Percentiles rank a stretch among this genome's conserved stretches.
Evolutionary conservation across 92 coral and sea anemone species (phyloP).

Genomic region (Epizoanthus fatuus): DNA sequence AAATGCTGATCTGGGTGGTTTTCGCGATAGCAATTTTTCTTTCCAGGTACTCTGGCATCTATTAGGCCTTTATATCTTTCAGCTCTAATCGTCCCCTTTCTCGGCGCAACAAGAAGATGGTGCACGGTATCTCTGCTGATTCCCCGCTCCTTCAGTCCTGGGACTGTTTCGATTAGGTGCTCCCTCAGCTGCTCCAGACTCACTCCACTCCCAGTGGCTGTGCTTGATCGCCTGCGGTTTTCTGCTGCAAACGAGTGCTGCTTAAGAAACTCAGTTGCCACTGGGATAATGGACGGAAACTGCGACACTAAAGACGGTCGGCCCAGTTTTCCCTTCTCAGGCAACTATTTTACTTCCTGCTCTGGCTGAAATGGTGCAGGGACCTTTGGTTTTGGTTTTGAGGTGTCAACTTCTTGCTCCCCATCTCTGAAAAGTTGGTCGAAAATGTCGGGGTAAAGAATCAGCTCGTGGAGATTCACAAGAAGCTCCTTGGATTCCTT

Average conservation of each 20-base stretch:
- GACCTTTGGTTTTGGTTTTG: constrained; percentile 14
- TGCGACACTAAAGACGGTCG: constrained; percentile 32
- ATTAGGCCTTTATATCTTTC: constrained; percentile 64
- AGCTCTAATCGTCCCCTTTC: constrained; percentile 48
- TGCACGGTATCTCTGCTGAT: constrained; percentile 60
- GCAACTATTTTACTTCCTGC: constrained; percentile 42
- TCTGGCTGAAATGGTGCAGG: constrained; percentile 28
- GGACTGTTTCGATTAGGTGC: constrained; percentile 52
- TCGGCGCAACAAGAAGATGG: constrained; percentile 57
- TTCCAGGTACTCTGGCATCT: constrained; percentile 57
- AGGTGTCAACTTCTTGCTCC: constrained; percentile 20
- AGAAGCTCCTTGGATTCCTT: constrained; percentile 31
- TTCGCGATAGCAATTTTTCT: constrained; percentile 50
- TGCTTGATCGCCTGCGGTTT: constrained; percentile 44
- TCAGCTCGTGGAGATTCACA: constrained; percentile 38
- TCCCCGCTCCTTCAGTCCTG: constrained; percentile 40
- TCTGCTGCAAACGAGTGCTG: constrained; percentile 64
- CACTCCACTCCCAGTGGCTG: constrained; percentile 57
- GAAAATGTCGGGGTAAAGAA: constrained; percentile 43
- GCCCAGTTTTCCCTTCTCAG: constrained; percentile 31
- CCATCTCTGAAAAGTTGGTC: constrained; percentile 25
- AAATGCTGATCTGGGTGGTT: constrained; percentile 43
- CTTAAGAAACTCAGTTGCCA: constrained; percentile 55
- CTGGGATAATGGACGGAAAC: constrained; percentile 47
- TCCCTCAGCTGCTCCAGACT: constrained; percentile 40